Evolutionary conservation across 1,140 invertebrate genomes (phyloP).

Genomic region (Ptiloglossa arizonensis): DNA sequence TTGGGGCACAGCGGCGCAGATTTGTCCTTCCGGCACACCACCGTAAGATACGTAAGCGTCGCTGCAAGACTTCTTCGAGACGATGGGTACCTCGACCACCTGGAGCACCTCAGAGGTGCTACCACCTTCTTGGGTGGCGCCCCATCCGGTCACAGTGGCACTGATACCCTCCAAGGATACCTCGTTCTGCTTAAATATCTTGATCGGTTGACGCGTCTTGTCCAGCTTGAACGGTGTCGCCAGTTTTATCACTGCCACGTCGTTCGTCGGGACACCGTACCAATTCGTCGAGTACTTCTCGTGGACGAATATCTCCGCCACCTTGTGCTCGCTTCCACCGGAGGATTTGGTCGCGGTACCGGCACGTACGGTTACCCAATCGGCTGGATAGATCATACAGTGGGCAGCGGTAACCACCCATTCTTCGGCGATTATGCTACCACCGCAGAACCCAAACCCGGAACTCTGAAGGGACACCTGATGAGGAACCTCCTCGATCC

Average conservation of each 20-base stretch:
- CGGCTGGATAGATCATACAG: slow-evolving; percentile 78
- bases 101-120: slow-evolving; percentile 57
- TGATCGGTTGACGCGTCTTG: slow-evolving; percentile 48
- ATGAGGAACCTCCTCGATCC: slow-evolving; percentile 84
- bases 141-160: slow-evolving; percentile 75
- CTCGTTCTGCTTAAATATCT: slow-evolving; percentile 58
- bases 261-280: slow-evolving; percentile 61
- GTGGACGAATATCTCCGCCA: slow-evolving; percentile 52
- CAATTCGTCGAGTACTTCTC: slow-evolving; percentile 57
- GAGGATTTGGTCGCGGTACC: slow-evolving; percentile 52
- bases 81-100: slow-evolving; percentile 76
- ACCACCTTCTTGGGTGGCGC: slow-evolving; percentile 62
- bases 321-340: slow-evolving; percentile 54
- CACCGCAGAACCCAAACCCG: slow-evolving; percentile 77
- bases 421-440: slow-evolving; percentile 83
- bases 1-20: slow-evolving; percentile 86
- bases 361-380: slow-evolving; percentile 45
- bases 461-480: slow-evolving; percentile 83
- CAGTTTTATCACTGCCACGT: slow-evolving; percentile 62
- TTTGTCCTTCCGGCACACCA: slow-evolving; percentile 85
- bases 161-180: slow-evolving; percentile 56
- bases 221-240: slow-evolving; percentile 53
- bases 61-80: slow-evolving; percentile 73
- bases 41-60: slow-evolving; percentile 68
- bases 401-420: slow-evolving; percentile 86